Base-by-base conservation (phyloP, 2,888 invertebrate species). In the Alsophila aescularia region DNA sequence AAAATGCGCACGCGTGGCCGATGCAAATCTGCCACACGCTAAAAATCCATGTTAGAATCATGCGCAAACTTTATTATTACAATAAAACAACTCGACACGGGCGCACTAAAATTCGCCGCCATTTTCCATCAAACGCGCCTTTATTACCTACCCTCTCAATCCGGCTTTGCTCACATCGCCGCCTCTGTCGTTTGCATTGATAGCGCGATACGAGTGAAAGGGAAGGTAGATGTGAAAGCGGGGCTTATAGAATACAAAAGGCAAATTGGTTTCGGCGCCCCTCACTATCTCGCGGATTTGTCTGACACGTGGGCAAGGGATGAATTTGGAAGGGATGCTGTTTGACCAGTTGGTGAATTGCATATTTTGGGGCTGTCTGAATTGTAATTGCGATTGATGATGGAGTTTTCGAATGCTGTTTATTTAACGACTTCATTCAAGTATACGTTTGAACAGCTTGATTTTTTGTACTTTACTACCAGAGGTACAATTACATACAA, bases 231-330 rank as follows among this genome's bases (percentile, higher is more conserved):
- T 57, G 60, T 67, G 49, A 58, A 58, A 53, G 58, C 62, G 63
- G 72, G 67, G 79, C 75, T 79, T 79, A 79, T 68, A 66, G 75
- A 74, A 69, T 64, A 81, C 76, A 85, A 82, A 54, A 80, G 79
- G 79, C 79, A 81, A 87, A 87, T 87, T 86, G 83, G 82, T 84
- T 81, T 79, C 74, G 66, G 79, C 79, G 69, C 84, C 83, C 84
- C 79, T 77, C 73, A 73, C 69, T 73, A 79, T 79, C 70, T 77
- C 70, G 73, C 59, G 76, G 75, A 76, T 83, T 80, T 80, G 77
- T 75, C 72, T 77, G 87, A 81, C 87, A 82, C 88, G 87, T 86
- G 87, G 77, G 82, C 68, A 70, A 73, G 81, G 81, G 82, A 79
- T 81, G 76, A 73, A 73, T 72, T 72, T 70, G 66, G 70, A 69